Percentiles rank a stretch among this genome's conserved stretches.
phyloP scores from a whole-genome alignment of 2,113 vertebrate species.

The Saiga tatarica region DNA sequence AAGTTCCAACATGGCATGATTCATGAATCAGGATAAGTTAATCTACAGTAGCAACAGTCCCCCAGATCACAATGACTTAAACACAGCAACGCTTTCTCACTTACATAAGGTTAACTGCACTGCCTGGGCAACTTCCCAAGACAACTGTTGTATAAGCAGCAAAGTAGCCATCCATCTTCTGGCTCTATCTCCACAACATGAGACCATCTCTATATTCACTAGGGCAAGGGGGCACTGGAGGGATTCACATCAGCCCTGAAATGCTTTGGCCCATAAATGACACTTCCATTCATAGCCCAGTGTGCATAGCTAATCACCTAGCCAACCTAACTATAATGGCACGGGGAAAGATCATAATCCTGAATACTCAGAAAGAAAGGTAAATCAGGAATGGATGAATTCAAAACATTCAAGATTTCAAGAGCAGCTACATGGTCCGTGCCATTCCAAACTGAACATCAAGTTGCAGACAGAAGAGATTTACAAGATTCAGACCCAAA shows the following conservation, averaged over 20 bases:
- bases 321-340: neutral
- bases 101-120: neutral
- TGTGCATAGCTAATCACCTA: neutral
- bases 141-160: neutral
- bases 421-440: neutral
- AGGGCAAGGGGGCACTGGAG: neutral
- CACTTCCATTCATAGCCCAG: neutral
- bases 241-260: neutral
- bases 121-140: neutral
- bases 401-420: neutral
- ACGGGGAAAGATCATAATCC: neutral
- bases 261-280: neutral
- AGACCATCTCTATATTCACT: neutral
- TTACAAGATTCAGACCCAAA: neutral
- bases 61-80: neutral
- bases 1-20: neutral
- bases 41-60: neutral
- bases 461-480: neutral
- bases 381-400: neutral
- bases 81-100: neutral
- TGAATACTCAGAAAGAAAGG: neutral
- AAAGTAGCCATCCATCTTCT: neutral
- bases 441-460: neutral
- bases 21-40: neutral
- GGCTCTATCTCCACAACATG: neutral